Evolutionary conservation across 2,113 vertebrate species (phyloP).

Genomic region (Nettapus auritus): DNA sequence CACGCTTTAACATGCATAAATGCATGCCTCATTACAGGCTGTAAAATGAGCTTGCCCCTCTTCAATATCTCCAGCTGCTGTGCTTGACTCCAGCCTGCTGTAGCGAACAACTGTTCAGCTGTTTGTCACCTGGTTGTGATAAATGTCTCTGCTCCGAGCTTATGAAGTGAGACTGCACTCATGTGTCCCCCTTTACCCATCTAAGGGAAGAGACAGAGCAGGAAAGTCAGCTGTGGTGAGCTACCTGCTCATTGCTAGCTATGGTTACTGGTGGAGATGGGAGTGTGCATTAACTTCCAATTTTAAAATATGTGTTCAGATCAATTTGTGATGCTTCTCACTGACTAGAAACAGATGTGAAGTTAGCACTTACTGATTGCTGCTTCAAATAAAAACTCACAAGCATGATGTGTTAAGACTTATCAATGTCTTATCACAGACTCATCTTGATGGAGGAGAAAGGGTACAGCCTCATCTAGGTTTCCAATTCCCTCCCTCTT

Average conservation of each 20-base stretch:
- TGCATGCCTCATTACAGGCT: background rate
- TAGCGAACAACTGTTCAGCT: background rate
- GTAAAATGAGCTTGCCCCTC: background rate
- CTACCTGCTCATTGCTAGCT: accelerated
- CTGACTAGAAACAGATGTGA: too few species aligned
- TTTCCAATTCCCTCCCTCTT: too few species aligned
- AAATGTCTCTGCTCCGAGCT: background rate
- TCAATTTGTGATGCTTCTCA: background rate
- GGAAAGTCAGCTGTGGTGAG: too few species aligned
- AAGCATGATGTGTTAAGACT: background rate
- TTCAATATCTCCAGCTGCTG: background rate
- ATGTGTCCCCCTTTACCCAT: background rate
- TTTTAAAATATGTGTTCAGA: background rate
- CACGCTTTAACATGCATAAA: background rate
- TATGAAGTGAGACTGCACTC: background rate
- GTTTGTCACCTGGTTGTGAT: background rate
- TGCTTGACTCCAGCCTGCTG: background rate
- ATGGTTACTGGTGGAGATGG: background rate
- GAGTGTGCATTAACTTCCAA: background rate
- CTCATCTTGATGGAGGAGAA: too few species aligned
- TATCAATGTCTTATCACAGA: too few species aligned
- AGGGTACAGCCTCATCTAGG: too few species aligned
- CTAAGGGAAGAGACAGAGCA: background rate
- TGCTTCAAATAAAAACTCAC: background rate
- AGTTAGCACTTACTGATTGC: background rate